Evolutionary conservation across 2,888 invertebrate genomes (phyloP).

Genomic region (Rutpela maculata): DNA sequence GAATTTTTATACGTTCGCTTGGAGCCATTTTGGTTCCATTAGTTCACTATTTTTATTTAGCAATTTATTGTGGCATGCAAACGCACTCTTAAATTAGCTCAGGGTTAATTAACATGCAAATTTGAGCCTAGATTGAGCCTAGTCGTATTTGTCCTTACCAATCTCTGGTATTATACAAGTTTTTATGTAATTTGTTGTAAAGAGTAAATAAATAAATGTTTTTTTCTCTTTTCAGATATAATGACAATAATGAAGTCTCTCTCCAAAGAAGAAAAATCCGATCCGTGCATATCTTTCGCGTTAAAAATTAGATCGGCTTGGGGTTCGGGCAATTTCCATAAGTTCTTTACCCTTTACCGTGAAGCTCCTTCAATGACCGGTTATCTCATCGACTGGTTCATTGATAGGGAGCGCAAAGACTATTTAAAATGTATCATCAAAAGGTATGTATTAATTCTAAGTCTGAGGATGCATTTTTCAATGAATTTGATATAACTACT

Average conservation of each 20-base stretch:
- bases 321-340: conserved; percentile 93
- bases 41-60: no score
- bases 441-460: conserved; percentile 88
- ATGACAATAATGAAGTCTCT: conserved; percentile 92
- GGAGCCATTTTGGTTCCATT: no score
- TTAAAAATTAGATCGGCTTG: conserved; percentile 93
- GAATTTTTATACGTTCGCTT: no score
- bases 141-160: no score
- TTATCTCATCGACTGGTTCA: conserved; percentile 98
- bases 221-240: conserved; percentile 83
- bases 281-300: conserved; percentile 90
- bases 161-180: no score
- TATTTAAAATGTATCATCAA: conserved; percentile 95
- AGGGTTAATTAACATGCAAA: no score
- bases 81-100: no score
- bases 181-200: no score
- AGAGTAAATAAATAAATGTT: no score
- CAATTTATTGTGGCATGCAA: no score
- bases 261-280: conserved; percentile 84
- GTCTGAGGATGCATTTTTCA: conserved; percentile 1
- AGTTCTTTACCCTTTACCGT: conserved; percentile 93
- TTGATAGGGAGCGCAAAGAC: conserved; percentile 93
- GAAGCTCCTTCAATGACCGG: conserved; percentile 96
- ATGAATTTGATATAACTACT: not conserved
- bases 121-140: no score